Percentiles rank a stretch among this genome's conserved stretches.
These are phyloP conservation scores for Xestia ashworthii DNA, from an alignment of 2,888 invertebrate species.

Conservation along the genomic window DNA sequence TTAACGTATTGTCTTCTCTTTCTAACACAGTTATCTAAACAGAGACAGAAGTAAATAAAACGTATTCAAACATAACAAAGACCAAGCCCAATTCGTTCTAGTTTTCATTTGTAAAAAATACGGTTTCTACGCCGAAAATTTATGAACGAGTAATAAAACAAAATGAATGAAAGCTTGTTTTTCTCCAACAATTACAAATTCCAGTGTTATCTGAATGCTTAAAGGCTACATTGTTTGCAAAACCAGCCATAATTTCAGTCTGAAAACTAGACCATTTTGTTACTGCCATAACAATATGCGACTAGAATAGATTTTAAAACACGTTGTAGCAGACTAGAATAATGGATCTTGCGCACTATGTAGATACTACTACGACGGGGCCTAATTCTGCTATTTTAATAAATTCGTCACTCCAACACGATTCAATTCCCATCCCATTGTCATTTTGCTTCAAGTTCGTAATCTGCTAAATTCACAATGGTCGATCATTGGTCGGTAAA, in stretches of 20 bases:
- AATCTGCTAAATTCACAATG: too few species aligned
- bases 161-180: neutral
- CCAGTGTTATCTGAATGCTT: too few species aligned
- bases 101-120: neutral
- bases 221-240: neutral
- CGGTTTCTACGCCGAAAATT: neutral
- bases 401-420: too few species aligned
- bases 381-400: too few species aligned
- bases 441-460: too few species aligned
- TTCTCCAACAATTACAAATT: neutral
- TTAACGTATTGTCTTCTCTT: neutral
- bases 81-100: neutral
- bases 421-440: too few species aligned
- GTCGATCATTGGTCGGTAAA: too few species aligned
- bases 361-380: neutral
- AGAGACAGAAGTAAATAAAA: neutral
- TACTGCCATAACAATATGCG: constrained; percentile 1
- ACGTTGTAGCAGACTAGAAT: neutral
- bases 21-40: neutral
- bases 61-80: neutral
- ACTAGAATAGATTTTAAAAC: constrained; percentile 22
- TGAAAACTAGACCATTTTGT: neutral
- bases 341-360: neutral
- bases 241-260: neutral
- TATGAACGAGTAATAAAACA: neutral